Evolutionary conservation across 2,888 invertebrate genomes (phyloP), one percentile per base, ranked within the genome.

Genomic region (Prosopocoilus inquinatus): DNA sequence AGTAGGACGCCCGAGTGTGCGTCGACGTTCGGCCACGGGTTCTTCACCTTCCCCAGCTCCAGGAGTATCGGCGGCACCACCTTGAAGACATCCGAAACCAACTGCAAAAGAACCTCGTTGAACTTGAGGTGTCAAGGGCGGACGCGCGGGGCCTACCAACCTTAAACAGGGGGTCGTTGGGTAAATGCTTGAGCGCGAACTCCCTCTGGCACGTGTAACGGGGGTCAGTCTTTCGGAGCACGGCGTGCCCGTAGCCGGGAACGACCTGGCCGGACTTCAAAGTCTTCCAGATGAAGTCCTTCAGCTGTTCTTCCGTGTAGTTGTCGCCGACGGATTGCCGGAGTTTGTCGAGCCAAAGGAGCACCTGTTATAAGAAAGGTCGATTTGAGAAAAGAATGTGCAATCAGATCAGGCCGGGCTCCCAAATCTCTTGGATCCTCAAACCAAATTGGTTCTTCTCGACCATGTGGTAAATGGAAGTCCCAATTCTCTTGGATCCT

Each of bases 11-110:
- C 96, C 63, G 95, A 95, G 81, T 96, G 96, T 15, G 96, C 95
- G 80, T 97, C 96, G 67, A 97, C 96, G 77, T 97, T 96, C 64
- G 96, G 96, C 96, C 96, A 97, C 60, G 96, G 96, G 84, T 96
- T 96, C 85, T 95, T 93, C 57, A 95, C 95, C 80, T 96, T 96
- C 72, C 96, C 96, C 66, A 92, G 90, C 78, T 94, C 94, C 67
- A 90, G 84, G 43, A 96, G 88, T 71, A 96, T 88, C 64, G 92
- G 91, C 1, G 96, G 96, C 45, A 94, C 94, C 49, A 96, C 86
- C 78, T 95, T 93, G 85, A 93, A 96, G 5, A 96, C 81, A 70
- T 89, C 88, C 1, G 94, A 88, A 15, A 96, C 96, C 70, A 96
- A 81, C 83, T 85, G 73, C 8, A 79, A 75, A 53, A 58, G 51